Conservation (phyloP, 2,888 invertebrate genomes). For the Blastobasis lacticolella region DNA sequence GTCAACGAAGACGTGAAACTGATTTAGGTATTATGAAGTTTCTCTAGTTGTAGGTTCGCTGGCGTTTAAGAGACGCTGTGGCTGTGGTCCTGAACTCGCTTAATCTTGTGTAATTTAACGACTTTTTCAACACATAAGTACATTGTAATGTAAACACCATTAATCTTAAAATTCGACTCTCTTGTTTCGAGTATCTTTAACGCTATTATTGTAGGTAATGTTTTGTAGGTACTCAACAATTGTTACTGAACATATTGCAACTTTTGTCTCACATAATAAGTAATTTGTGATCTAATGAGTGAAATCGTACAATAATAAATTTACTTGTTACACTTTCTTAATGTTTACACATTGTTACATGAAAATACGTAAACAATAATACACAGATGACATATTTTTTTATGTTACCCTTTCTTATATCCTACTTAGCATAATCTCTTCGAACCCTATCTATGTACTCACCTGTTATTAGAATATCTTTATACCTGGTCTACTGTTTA, state of each 20-base stretch:
- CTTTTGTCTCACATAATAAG: constrained; percentile 44
- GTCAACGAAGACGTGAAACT: constrained; percentile 10
- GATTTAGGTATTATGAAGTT: no score
- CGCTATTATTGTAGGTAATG: constrained; percentile 23
- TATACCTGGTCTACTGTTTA: constrained; percentile 25
- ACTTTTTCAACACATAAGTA: no score
- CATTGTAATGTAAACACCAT: constrained; percentile 7
- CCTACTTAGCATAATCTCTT: constrained; percentile 29
- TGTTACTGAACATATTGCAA: constrained; percentile 39
- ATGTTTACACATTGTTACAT: constrained; percentile 64
- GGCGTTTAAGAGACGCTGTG: no score
- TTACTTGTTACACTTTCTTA: constrained; percentile 63
- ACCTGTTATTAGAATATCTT: constrained; percentile 7
- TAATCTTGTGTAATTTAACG: no score
- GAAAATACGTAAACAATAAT: constrained; percentile 47
- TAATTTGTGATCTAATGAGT: constrained; percentile 62
- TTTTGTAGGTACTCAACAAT: constrained; percentile 31
- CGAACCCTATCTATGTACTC: constrained; percentile 22
- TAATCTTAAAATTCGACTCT: constrained; percentile 19
- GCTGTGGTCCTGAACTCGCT: no score
- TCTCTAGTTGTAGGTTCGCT: constrained; percentile 6
- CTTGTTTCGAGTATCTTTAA: constrained; percentile 28
- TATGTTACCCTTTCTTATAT: constrained; percentile 50
- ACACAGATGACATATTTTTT: constrained; percentile 58
- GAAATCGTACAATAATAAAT: constrained; percentile 67